Evolutionary conservation across 2,113 vertebrate genomes (phyloP).

Genomic region (Eira barbara): DNA sequence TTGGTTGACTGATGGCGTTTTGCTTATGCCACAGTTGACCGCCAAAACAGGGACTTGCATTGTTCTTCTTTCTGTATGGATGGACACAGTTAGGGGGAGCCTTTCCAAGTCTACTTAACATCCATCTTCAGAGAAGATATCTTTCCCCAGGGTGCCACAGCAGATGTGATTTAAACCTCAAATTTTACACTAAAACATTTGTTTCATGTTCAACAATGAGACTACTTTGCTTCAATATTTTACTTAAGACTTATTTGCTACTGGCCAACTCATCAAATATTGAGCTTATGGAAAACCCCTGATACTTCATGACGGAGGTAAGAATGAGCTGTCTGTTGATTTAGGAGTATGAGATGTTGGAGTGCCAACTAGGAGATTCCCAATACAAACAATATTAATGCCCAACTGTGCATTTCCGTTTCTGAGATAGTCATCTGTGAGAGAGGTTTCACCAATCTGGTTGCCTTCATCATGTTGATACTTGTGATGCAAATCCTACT

Average conservation of each 20-base stretch:
- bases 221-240: not conserved
- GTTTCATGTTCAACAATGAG: not conserved
- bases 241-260: not conserved
- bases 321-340: not conserved
- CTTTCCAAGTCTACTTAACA: not conserved
- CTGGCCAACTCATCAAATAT: not conserved
- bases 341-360: not conserved
- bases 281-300: not conserved
- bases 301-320: not conserved
- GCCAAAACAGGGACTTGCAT: not conserved
- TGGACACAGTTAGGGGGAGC: too few relatives aligned
- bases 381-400: not conserved
- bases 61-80: not conserved
- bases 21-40: not conserved
- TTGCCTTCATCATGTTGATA: not conserved
- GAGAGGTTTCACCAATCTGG: not conserved
- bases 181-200: not conserved
- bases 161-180: not conserved
- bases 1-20: not conserved
- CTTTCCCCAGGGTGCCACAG: not conserved
- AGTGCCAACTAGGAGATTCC: not conserved
- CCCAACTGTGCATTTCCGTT: not conserved
- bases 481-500: not conserved
- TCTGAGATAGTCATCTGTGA: not conserved
- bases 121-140: not conserved